A percentile compares a stretch with the other conserved stretches of the same genome.
Conservation (phyloP, 2,888 invertebrate genomes). For the Chironomus riparius region DNA sequence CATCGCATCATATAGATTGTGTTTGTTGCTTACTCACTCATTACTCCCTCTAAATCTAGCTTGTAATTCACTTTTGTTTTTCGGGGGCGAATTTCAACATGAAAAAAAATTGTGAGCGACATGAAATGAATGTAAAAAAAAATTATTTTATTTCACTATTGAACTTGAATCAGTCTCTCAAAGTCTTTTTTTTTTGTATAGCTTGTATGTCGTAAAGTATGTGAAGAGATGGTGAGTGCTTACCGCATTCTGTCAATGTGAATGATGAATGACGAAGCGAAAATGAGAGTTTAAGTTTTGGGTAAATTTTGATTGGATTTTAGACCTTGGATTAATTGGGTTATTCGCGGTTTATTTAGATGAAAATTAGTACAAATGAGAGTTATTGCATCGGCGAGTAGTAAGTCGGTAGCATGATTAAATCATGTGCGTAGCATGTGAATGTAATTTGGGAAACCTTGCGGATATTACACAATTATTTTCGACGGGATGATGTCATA, state of each 20-base stretch:
- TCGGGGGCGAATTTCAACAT: constrained; percentile 21
- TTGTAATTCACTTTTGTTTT: background rate
- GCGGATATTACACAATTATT: too few relatives aligned
- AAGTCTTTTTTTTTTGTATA: background rate
- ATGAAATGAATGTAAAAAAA: background rate
- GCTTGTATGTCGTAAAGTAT: background rate
- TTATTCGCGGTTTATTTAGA: too few relatives aligned
- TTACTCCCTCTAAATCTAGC: background rate
- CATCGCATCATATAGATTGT: constrained; percentile 7
- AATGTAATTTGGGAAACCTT: too few relatives aligned
- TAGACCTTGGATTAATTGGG: too few relatives aligned
- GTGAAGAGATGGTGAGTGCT: background rate
- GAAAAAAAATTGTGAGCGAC: background rate
- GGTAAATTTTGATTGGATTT: background rate
- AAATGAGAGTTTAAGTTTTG: background rate
- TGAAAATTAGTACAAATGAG: too few relatives aligned
- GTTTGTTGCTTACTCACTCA: background rate
- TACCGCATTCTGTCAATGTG: background rate
- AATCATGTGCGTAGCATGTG: too few relatives aligned
- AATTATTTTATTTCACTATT: background rate
- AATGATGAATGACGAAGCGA: background rate
- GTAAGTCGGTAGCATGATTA: too few relatives aligned
- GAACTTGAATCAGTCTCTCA: constrained; percentile 14
- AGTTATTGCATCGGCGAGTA: too few relatives aligned
- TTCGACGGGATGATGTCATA: too few relatives aligned